phyloP scores from a whole-genome alignment of 2,113 vertebrate species.

The Hassar affinis region DNA sequence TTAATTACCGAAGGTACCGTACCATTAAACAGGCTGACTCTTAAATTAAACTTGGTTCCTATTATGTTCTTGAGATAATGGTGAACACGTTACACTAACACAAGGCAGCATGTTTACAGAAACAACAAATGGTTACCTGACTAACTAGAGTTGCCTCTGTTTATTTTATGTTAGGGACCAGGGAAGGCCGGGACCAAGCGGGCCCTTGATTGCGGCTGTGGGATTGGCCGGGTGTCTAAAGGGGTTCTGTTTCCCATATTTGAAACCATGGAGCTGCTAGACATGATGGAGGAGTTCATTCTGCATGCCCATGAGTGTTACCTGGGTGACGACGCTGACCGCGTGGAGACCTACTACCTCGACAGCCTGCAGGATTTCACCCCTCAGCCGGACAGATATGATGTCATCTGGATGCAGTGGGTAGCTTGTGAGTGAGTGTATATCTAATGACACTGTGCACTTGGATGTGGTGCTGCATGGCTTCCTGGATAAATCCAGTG shows the following conservation, averaged over 20 bases:
- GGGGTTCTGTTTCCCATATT: conserved; percentile 89
- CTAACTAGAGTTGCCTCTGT: not conserved
- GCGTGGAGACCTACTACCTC: conserved; percentile 87
- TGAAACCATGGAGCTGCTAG: conserved; percentile 85
- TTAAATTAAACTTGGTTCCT: not conserved
- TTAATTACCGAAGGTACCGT: not conserved
- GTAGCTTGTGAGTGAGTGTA: conserved; percentile 84
- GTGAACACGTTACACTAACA: not conserved
- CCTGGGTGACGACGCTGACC: conserved; percentile 77
- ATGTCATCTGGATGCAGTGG: conserved; percentile 98
- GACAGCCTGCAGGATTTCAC: conserved; percentile 88
- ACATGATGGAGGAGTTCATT: conserved; percentile 94
- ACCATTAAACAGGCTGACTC: not conserved
- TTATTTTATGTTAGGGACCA: conserved; percentile 72
- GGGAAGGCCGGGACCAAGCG: conserved; percentile 82
- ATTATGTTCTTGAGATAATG: not conserved
- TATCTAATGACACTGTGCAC: not conserved
- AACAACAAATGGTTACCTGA: not conserved
- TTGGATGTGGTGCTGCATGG: not conserved
- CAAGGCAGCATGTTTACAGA: not conserved
- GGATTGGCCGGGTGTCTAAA: conserved; percentile 90
- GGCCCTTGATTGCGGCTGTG: conserved; percentile 89
- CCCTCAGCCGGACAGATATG: conserved; percentile 78
- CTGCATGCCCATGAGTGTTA: conserved; percentile 87
- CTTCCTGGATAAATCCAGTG: not conserved